Base-by-base conservation (phyloP, 1,140 invertebrate genomes). In the Pseudomyrmex concolor region DNA sequence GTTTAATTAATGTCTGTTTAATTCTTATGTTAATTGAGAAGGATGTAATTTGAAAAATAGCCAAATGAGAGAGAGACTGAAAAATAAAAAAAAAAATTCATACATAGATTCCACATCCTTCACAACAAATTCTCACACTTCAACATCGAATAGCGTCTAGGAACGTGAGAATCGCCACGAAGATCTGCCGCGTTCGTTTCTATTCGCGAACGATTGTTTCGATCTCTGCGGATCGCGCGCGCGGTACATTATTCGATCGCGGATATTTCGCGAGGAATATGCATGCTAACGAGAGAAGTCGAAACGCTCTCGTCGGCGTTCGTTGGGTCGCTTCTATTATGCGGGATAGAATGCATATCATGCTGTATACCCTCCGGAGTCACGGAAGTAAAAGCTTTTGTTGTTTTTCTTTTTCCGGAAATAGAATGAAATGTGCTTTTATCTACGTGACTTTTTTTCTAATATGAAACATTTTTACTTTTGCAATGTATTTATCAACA, bases 221-320 rank as follows among this genome's bases (percentile, higher is more conserved):
- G 66, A 80, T 80, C 66, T 70, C 5, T 22, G 66, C 25, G 25
- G 25, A 25, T 25, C 25, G 25, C n/a, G 54, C 60, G 48, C 73
- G n/a, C 64, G 54, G 22, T 62, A 45, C 66, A 71, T 67, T 48
- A 59, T 70, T 71, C 76, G 76, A 80, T 78, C 54, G 66, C 76
- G 76, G 67, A 71, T 80, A 80, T 80, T 80, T 80, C 54, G 66
- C 45, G 19, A 48, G 76, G 76, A 80, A 70, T 80, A 80, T 80
- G 19, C 66, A 80, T 80, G 54, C 76, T 80, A 80, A 80, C 76
- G 76, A 80, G 76, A 78, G 76, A 70, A 78, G 64, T 78, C 43
- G 64, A n/a, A 70, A 59, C 63, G 34, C 43, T 78, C 76, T 78
- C 64, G 64, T 78, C 76, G 54, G 43, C 43, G 54, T 19, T 67